Conservation (phyloP, 2,888 invertebrate species). For the Homarus gammarus region DNA sequence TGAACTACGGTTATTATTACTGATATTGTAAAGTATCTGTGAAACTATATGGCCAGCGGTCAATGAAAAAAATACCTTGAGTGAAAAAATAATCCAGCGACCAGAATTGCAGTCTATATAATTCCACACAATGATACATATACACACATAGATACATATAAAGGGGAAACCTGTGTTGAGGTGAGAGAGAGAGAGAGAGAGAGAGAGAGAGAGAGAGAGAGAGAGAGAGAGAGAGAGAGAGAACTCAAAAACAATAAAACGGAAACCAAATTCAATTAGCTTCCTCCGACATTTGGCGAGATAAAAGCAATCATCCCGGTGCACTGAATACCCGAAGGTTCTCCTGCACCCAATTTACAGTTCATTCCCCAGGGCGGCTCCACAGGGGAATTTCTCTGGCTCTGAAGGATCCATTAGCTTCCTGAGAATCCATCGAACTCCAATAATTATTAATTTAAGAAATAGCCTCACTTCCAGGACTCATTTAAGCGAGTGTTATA, state of each 20-base stretch:
- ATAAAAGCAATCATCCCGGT: not conserved
- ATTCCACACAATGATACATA: too few species aligned
- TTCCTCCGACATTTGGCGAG: not conserved
- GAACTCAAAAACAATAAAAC: not conserved
- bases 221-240: not conserved
- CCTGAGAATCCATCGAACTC: not conserved
- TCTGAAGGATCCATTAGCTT: slow-evolving; percentile 1
- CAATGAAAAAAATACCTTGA: too few species aligned
- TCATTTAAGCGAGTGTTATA: too few species aligned
- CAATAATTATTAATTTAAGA: not conserved
- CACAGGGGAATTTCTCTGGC: not conserved
- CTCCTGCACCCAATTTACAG: not conserved
- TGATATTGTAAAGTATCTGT: too few species aligned
- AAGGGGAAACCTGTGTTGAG: too few species aligned
- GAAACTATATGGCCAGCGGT: too few species aligned
- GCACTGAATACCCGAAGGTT: not conserved
- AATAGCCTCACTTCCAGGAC: not conserved
- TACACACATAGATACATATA: too few species aligned
- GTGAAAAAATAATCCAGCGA: too few species aligned
- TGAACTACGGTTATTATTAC: too few species aligned
- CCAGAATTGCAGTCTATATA: too few species aligned
- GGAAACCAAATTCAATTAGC: not conserved
- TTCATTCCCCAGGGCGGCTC: not conserved
- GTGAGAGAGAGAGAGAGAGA: not conserved
- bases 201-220: not conserved